phyloP scores from a whole-genome alignment of 2,113 vertebrate genomes.

The Pituophis catenifer region DNA sequence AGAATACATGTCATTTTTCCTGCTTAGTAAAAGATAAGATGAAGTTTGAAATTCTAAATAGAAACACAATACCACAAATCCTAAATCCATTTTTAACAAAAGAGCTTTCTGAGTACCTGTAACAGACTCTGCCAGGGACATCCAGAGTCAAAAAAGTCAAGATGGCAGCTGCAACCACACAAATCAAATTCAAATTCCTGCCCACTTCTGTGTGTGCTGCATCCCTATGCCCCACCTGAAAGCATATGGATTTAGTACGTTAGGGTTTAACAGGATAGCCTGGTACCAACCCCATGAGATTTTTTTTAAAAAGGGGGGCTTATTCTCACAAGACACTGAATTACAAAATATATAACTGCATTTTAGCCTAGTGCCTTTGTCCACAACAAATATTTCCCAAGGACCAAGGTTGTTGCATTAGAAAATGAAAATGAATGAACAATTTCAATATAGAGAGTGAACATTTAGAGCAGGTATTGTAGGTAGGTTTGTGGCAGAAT shows the following conservation, averaged over 20 bases:
- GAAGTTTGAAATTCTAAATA: not conserved
- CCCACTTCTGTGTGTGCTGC: not conserved
- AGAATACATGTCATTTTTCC: not conserved
- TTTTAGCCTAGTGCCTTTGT: not conserved
- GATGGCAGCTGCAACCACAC: not conserved
- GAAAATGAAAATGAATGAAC: not conserved
- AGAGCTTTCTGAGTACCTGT: too few relatives aligned
- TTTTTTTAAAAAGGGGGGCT: not conserved
- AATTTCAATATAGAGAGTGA: not conserved
- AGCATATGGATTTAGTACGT: not conserved
- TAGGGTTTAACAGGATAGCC: not conserved
- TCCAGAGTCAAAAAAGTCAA: not conserved
- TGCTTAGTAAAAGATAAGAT: not conserved
- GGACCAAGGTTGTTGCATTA: not conserved
- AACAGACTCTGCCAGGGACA: not conserved
- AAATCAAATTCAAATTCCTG: not conserved
- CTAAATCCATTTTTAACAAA: too few relatives aligned
- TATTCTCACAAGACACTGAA: not conserved
- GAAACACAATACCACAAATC: not conserved
- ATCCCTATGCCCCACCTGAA: not conserved
- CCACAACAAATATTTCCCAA: not conserved
- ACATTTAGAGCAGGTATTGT: not conserved
- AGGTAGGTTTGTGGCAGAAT: not conserved
- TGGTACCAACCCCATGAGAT: not conserved
- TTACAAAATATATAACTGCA: not conserved